Base-by-base conservation (phyloP, 2,797 vertebrate genomes). In the Xenops minutus region DNA sequence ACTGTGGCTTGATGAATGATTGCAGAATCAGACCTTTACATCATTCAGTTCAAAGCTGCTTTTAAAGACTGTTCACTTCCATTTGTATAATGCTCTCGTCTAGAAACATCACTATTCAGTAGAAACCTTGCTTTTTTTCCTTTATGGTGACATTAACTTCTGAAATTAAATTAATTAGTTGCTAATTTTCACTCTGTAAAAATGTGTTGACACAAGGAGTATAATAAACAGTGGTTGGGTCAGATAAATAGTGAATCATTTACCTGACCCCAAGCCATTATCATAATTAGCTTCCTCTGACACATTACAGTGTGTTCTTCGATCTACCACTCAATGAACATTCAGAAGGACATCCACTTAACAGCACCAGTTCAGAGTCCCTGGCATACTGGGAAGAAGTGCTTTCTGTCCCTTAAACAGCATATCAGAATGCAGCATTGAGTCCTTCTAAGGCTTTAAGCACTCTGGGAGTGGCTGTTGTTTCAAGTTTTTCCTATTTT, bases 141-240 rank as follows among this genome's bases (percentile, higher is more conserved):
- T 95, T 93, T 73, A 69, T 48, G 37, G 51, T 41, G 58, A 20
- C 89, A 93, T 85, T 94, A 94, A 88, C 48, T 94, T 55, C 69
- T 89, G 85, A 92, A 96, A 96, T 93, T 94, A 96, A 96, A 96
- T 93, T 95, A 96, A 97, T 95, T 91, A 96, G 76, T 92, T 92
- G 63, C 85, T 95, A 92, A 92, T 97, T 95, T 93, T 94, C 85
- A 67, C 92, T 94, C 73, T 63, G 75, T 81, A 94, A 94, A 94
- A 93, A 84, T 75, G 18, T 93, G 93, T 94, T 96, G 95, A 94
- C 87, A 95, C 17, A 78, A 72, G 19, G 32, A 92, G 18, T 55
- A 66, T 69, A 88, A 89, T 85, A 91, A 96, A 92, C 72, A 89
- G 91, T 78, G 69, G 29, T 44, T 78, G 82, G 95, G 95, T 96